phyloP scores from a whole-genome alignment of 92 coral and sea anemone species.

The Siderastrea siderea region DNA sequence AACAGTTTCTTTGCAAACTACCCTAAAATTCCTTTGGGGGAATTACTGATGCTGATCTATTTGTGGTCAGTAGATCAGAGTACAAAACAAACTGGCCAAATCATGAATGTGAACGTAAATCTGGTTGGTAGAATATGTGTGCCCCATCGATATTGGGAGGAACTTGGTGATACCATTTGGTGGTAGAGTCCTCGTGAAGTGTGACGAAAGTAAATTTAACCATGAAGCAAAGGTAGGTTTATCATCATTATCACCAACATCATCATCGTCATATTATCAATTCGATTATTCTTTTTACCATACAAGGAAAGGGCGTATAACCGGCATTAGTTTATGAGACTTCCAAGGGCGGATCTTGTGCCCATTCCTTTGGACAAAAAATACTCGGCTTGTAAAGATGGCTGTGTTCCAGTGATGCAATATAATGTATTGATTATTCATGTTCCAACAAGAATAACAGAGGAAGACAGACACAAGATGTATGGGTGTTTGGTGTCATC shows the following conservation, averaged over 20 bases:
- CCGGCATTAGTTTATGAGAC: background rate
- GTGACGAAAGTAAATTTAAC: background rate
- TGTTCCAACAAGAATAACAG: slow-evolving; percentile 6
- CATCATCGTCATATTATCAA: too few species aligned
- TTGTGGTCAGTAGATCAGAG: slow-evolving; percentile 59
- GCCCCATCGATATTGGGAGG: background rate
- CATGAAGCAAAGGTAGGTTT: slow-evolving; percentile 26
- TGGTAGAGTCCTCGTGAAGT: background rate
- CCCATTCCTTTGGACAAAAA: too few species aligned
- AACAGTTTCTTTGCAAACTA: slow-evolving; percentile 63
- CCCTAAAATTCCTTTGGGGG: slow-evolving; percentile 45
- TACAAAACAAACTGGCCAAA: slow-evolving; percentile 10
- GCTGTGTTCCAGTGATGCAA: background rate
- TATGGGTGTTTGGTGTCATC: slow-evolving; percentile 59
- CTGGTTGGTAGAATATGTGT: slow-evolving; percentile 12
- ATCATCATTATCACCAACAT: background rate
- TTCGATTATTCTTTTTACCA: too few species aligned
- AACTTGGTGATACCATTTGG: background rate
- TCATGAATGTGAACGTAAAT: slow-evolving; percentile 14
- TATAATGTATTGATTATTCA: background rate
- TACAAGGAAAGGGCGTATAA: background rate
- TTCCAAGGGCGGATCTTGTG: background rate
- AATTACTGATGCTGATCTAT: slow-evolving; percentile 25
- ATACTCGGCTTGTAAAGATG: too few species aligned
- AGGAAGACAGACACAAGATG: slow-evolving; percentile 32